A percentile compares a stretch with the other conserved stretches of the same genome.
These are phyloP conservation scores for Triops cancriformis DNA, from an alignment of 1,140 invertebrate genomes.

Conservation along the genomic window DNA sequence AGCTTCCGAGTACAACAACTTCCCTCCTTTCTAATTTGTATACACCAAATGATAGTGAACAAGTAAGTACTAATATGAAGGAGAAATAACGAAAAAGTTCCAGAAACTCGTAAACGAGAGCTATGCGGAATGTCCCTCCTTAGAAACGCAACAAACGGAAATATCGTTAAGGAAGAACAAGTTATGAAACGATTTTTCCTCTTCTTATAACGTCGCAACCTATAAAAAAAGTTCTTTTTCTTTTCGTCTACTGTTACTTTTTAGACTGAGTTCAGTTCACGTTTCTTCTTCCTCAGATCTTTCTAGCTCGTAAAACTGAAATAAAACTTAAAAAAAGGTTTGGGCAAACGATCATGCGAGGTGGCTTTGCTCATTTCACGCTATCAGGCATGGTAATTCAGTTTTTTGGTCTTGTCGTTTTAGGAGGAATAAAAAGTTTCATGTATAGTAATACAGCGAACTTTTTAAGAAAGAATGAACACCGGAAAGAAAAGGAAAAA, in stretches of 20 bases:
- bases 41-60: constrained; percentile 1
- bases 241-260: neutral
- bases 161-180: neutral
- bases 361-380: constrained; percentile 9
- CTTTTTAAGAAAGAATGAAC: no score
- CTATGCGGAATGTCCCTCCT: no score
- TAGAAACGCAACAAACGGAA: no score
- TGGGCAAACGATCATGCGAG: neutral
- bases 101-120: neutral
- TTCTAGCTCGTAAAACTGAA: neutral
- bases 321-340: neutral
- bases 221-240: neutral
- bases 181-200: neutral
- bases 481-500: no score
- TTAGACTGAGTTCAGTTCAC: neutral
- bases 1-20: neutral
- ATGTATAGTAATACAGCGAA: no score
- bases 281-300: neutral
- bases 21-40: neutral
- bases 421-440: no score
- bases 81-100: neutral
- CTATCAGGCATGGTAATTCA: constrained; percentile 6
- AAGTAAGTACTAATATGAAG: neutral
- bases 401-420: neutral
- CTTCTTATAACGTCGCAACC: neutral